Base-by-base conservation (phyloP, 2,888 invertebrate species). In the Marasmarcha lunaedactyla region DNA sequence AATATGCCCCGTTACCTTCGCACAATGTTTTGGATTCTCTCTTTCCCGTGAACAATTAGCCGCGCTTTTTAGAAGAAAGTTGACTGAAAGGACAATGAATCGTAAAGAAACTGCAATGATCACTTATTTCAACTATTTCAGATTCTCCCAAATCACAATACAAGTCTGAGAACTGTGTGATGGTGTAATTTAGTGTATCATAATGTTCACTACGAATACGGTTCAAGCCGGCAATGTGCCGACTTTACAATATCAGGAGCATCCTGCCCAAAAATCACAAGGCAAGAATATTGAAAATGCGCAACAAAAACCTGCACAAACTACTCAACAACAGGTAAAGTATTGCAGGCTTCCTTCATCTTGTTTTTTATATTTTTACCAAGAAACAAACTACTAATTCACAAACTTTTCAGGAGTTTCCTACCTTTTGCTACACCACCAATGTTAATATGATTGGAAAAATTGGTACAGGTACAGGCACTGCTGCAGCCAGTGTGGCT, bases 361-460 rank as follows among this genome's bases (percentile, higher is more conserved):
- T n/a, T n/a, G n/a, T n/a, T n/a, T n/a, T n/a, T n/a, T n/a, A n/a
- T n/a, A n/a, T n/a, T n/a, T n/a, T n/a, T n/a, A n/a, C n/a, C n/a
- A n/a, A n/a, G n/a, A n/a, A n/a, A n/a, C n/a, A n/a, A n/a, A n/a
- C n/a, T n/a, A n/a, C n/a, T n/a, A n/a, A n/a, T n/a, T n/a, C n/a
- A n/a, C n/a, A n/a, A n/a, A n/a, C 11, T 30, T 30, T 30, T 30
- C 68, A 86, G 78, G 89, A 89, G 39, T 89, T 88, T 54, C 89
- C 89, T 33, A 89, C 90, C 48, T 90, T 90, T 67, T 90, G 90
- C 56, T 90, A 90, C 54, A 87, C 85, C 45, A 87, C 85, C 71
- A 88, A 88, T 65, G 88, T 89, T 9, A 89, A 88, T 57, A 88
- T 88, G 88, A 87, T 89, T 48, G 88, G 88, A 37, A 88, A 88